These are phyloP conservation scores for Steromphala cineraria DNA, from an alignment of 2,888 invertebrate genomes.

Conservation along the genomic window DNA sequence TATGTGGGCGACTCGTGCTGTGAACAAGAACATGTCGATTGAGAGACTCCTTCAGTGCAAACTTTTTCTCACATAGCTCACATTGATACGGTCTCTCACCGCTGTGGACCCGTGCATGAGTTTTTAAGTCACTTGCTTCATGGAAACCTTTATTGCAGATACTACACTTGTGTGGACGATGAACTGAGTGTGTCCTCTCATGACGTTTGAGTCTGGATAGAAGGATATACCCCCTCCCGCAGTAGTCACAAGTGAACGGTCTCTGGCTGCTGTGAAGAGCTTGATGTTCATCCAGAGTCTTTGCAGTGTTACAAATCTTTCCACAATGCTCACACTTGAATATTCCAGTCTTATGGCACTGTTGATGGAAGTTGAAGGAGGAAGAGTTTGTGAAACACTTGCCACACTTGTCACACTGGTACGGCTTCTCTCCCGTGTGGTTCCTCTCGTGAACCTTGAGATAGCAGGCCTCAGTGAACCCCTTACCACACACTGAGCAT, in stretches of 20 bases:
- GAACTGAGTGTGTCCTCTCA: background rate
- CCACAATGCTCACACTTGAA: background rate
- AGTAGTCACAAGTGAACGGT: background rate
- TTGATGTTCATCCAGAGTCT: background rate
- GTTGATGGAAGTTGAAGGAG: background rate
- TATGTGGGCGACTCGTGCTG: background rate
- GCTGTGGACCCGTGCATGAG: background rate
- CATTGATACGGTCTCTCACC: background rate
- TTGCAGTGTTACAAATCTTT: background rate
- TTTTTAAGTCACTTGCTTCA: background rate
- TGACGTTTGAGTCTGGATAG: background rate
- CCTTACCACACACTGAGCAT: too few relatives aligned
- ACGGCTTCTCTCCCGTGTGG: background rate
- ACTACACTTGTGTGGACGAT: conserved; percentile 6
- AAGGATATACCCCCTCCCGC: background rate
- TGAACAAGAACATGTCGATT: background rate
- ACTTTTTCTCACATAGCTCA: background rate
- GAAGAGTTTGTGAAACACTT: conserved; percentile 11
- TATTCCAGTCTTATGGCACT: background rate
- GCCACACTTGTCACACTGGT: background rate
- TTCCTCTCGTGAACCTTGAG: background rate
- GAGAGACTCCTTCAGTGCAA: background rate
- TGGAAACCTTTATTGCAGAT: conserved; percentile 11
- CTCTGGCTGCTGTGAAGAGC: background rate
- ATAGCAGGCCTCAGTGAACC: background rate